phyloP scores from a whole-genome alignment of 2,888 invertebrate species.

The Mythimna impura region DNA sequence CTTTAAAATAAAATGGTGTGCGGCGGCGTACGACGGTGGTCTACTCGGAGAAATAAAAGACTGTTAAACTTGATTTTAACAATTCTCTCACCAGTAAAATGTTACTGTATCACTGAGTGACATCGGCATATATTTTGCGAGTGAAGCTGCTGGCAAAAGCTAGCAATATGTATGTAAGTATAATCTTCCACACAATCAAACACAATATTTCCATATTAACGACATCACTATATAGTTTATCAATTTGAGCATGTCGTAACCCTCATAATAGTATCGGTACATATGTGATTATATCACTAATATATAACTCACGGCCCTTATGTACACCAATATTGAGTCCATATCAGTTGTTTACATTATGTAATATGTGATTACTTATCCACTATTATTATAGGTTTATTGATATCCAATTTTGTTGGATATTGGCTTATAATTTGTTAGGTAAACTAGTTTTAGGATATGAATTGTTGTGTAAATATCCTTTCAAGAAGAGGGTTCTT shows the following conservation, averaged over 20 bases:
- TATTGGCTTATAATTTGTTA: conserved; percentile 40
- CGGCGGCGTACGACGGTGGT: no score
- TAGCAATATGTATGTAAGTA: no score
- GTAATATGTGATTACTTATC: conserved; percentile 37
- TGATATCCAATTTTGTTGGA: conserved; percentile 40
- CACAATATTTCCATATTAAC: conserved; percentile 2
- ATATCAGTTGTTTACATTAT: conserved; percentile 37
- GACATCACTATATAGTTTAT: not conserved
- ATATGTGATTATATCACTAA: conserved; percentile 9
- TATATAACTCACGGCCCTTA: conserved; percentile 4
- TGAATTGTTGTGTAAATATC: conserved; percentile 12
- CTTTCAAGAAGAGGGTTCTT: not conserved
- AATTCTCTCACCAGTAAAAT: no score
- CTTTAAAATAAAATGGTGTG: no score
- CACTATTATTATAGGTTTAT: conserved; percentile 33
- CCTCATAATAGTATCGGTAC: not conserved
- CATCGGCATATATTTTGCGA: no score
- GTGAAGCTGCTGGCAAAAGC: no score
- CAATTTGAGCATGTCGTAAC: conserved; percentile 16
- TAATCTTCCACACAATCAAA: conserved; percentile 1
- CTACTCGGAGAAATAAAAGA: no score
- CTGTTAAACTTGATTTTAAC: no score
- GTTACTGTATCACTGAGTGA: no score
- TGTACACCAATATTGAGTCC: conserved; percentile 1
- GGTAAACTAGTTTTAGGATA: conserved; percentile 34